These are phyloP conservation scores for Chelonus formosanus DNA, from an alignment of 2,888 invertebrate genomes.

Conservation along the genomic window DNA sequence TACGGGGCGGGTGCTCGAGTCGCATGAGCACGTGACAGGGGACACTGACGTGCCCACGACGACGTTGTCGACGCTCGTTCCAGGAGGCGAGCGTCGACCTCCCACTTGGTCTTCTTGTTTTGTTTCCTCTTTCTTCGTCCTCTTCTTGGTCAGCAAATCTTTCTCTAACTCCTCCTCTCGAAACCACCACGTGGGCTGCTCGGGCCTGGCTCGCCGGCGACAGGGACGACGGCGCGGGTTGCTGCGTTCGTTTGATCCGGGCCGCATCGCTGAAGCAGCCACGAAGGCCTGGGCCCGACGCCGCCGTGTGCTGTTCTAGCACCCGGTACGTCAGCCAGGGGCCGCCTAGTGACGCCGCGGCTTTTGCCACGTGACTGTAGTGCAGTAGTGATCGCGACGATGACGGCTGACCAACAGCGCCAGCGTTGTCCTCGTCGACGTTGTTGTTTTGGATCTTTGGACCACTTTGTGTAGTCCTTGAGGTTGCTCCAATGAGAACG, in stretches of 20 bases:
- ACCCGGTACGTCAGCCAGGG: constrained; percentile 41
- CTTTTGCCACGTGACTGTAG: constrained; percentile 5
- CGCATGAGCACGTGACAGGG: constrained; percentile 58
- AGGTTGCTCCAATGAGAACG: neutral
- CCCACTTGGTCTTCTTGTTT: constrained; percentile 32
- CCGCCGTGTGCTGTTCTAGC: constrained; percentile 43
- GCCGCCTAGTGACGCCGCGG: constrained; percentile 25
- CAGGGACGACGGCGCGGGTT: constrained; percentile 46
- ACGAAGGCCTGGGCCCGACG: constrained; percentile 62
- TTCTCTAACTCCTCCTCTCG: constrained; percentile 15
- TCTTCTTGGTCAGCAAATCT: neutral
- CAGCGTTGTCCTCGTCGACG: constrained; percentile 19
- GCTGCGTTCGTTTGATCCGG: constrained; percentile 55
- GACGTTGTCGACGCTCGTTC: constrained; percentile 46
- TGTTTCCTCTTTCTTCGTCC: constrained; percentile 5
- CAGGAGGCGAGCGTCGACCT: constrained; percentile 42
- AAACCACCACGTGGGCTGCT: constrained; percentile 28
- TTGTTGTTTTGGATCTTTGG: neutral
- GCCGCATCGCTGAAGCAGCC: constrained; percentile 63
- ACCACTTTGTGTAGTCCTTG: neutral
- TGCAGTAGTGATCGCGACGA: constrained; percentile 1
- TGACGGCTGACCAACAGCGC: neutral
- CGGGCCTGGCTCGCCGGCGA: constrained; percentile 36
- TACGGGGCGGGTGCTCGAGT: constrained; percentile 51
- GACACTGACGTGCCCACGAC: constrained; percentile 54